Percentiles rank a stretch among this genome's conserved stretches.
These are phyloP conservation scores for Epicampocera succincta DNA, from an alignment of 2,888 invertebrate genomes.

Conservation along the genomic window DNA sequence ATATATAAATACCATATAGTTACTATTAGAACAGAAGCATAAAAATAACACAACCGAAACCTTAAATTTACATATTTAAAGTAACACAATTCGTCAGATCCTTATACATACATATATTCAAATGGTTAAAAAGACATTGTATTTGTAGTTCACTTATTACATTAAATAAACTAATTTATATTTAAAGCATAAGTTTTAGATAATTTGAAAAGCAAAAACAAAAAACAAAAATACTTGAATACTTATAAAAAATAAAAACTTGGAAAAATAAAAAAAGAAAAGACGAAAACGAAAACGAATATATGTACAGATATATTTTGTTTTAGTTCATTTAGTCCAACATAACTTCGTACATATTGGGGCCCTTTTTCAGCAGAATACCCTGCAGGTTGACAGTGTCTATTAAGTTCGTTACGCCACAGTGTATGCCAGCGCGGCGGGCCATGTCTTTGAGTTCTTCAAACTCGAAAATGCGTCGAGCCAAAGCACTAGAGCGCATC, in stretches of 20 bases:
- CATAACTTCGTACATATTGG: constrained; percentile 87
- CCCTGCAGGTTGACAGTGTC: constrained; percentile 92
- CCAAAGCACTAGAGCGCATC: constrained; percentile 85
- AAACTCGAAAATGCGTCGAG: constrained; percentile 88
- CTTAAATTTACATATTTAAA: constrained; percentile 49
- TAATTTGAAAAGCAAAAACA: constrained; percentile 70
- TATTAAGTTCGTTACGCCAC: constrained; percentile 85
- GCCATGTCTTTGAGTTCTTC: constrained; percentile 90
- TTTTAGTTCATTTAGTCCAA: constrained; percentile 76
- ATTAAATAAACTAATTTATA: constrained; percentile 49
- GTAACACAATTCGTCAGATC: too few species aligned
- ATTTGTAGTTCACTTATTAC: constrained; percentile 55
- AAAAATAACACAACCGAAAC: not conserved
- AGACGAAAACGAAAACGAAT: constrained; percentile 37
- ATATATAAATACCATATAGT: constrained; percentile 64
- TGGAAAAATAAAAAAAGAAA: constrained; percentile 36
- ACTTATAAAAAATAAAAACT: constrained; percentile 61
- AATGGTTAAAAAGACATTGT: constrained; percentile 63
- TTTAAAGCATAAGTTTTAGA: constrained; percentile 67
- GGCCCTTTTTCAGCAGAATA: constrained; percentile 90
- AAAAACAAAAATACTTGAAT: constrained; percentile 65
- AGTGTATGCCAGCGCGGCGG: constrained; percentile 84
- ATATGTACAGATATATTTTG: too few species aligned
- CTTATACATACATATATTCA: constrained; percentile 27
- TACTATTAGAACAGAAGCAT: constrained; percentile 56